Conservation (phyloP, 2,797 vertebrate genomes). For the Sebastolobus alascanus region DNA sequence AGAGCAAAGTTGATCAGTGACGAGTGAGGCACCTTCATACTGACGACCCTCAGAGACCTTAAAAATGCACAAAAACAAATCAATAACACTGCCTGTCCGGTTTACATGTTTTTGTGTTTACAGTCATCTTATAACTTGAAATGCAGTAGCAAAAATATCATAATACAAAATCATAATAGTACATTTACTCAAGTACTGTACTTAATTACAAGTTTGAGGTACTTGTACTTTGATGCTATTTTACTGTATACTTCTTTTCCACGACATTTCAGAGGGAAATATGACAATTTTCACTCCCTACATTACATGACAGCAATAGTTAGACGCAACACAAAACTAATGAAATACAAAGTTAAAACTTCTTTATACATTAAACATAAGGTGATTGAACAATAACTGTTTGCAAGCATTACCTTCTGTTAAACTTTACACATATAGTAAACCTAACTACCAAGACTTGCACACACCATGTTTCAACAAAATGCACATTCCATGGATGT, state of each 20-base stretch:
- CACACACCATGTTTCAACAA: neutral
- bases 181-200: neutral
- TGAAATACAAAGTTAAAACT: no score
- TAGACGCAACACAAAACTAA: neutral
- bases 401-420: neutral
- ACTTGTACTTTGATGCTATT: neutral
- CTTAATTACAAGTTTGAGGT: neutral
- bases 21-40: constrained; percentile 32
- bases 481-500: neutral
- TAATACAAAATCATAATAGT: no score
- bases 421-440: neutral
- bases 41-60: constrained; percentile 29
- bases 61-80: constrained; percentile 45
- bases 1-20: constrained; percentile 46
- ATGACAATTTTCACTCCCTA: neutral
- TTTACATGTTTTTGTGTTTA: neutral
- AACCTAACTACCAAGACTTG: neutral
- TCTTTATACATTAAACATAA: no score
- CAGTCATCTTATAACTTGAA: neutral
- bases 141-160: neutral
- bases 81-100: neutral
- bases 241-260: neutral
- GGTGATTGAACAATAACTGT: neutral
- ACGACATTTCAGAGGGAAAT: neutral
- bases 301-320: neutral